Conservation (phyloP, 2,888 invertebrate species). For the Nymphalis c-album region DNA sequence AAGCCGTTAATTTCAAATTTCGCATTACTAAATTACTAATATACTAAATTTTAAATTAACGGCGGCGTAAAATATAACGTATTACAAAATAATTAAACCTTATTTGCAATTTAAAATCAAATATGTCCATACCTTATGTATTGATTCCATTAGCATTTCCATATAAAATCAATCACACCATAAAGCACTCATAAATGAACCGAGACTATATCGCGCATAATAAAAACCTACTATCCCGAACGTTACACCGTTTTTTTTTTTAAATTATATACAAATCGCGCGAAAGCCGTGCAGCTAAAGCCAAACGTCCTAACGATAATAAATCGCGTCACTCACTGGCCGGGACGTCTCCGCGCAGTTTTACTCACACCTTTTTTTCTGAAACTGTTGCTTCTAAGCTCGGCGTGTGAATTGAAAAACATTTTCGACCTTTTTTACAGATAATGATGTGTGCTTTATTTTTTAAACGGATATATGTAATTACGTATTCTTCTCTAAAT, state of each 20-base stretch:
- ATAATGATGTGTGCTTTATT: no score
- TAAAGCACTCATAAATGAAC: constrained; percentile 25
- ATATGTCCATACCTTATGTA: constrained; percentile 15
- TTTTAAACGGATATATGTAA: no score
- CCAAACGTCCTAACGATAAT: constrained; percentile 35
- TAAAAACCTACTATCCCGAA: constrained; percentile 14
- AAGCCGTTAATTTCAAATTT: no score
- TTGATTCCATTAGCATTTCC: constrained; percentile 23
- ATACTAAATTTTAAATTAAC: no score
- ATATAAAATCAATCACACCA: constrained; percentile 26
- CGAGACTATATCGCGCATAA: constrained; percentile 15
- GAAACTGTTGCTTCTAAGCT: constrained; percentile 33
- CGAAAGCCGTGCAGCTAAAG: constrained; percentile 11
- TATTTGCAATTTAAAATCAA: not conserved
- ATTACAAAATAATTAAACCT: no score
- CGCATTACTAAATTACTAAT: no score
- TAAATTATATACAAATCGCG: constrained; percentile 1
- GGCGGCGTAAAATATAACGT: no score
- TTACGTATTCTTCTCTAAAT: no score
- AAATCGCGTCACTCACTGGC: constrained; percentile 37
- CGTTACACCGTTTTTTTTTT: not conserved
- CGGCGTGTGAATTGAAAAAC: not conserved
- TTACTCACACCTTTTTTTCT: constrained; percentile 30
- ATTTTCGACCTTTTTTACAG: not conserved
- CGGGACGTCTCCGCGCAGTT: constrained; percentile 31